phyloP scores from a whole-genome alignment of 1,140 invertebrate species.

The Brachionus paranguensis region DNA sequence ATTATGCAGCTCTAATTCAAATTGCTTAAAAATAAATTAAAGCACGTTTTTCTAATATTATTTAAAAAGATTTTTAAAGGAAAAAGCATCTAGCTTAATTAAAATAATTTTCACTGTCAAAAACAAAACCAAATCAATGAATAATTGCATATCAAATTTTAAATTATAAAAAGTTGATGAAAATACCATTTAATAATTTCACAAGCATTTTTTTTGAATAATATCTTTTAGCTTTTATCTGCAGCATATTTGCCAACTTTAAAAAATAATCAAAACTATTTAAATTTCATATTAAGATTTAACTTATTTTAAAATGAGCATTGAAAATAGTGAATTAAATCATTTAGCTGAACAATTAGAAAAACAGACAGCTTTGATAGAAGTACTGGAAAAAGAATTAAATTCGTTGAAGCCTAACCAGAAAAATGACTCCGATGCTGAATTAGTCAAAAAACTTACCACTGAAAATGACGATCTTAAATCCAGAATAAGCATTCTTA shows the following conservation, averaged over 20 bases:
- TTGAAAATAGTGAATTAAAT: not conserved
- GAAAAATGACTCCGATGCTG: not conserved
- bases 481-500: slow-evolving; percentile 1
- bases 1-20: no score
- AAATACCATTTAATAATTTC: no score
- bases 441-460: not conserved
- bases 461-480: slow-evolving; percentile 12
- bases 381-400: not conserved
- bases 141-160: no score
- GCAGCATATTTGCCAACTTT: not conserved
- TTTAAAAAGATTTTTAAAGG: no score
- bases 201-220: no score
- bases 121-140: no score
- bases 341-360: not conserved
- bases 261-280: not conserved
- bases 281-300: not conserved
- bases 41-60: no score
- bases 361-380: slow-evolving; percentile 1
- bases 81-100: no score
- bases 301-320: not conserved
- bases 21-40: no score
- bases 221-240: not conserved
- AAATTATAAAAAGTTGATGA: no score
- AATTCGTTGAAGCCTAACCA: not conserved
- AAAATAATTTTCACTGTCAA: no score